A percentile compares a stretch with the other conserved stretches of the same genome.
Conservation (phyloP, 2,888 invertebrate genomes). For the Mamestra brassicae region DNA sequence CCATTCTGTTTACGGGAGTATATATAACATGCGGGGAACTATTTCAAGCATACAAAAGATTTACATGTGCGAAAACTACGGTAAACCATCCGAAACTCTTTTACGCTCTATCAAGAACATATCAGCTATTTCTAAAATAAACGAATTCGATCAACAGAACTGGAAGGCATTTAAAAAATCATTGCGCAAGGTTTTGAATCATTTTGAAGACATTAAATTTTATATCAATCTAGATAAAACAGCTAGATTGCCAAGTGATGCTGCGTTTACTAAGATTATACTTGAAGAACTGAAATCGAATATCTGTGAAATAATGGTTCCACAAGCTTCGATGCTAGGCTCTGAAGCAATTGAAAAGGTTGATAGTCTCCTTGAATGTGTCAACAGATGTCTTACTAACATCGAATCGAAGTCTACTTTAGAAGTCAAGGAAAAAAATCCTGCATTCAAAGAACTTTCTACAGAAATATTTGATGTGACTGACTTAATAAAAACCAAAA, state of each 20-base stretch:
- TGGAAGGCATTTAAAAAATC: constrained; percentile 80
- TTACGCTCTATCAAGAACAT: constrained; percentile 81
- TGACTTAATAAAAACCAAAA: constrained; percentile 61
- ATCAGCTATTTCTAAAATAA: constrained; percentile 62
- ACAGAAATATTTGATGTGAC: constrained; percentile 67
- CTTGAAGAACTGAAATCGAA: constrained; percentile 78
- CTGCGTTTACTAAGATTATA: constrained; percentile 84
- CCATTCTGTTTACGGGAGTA: constrained; percentile 88
- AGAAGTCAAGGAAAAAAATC: constrained; percentile 86
- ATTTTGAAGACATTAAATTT: constrained; percentile 88
- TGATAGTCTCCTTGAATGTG: constrained; percentile 61
- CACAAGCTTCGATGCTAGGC: constrained; percentile 61
- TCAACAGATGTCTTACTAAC: constrained; percentile 67
- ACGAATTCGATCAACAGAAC: constrained; percentile 62
- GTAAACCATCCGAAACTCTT: constrained; percentile 82
- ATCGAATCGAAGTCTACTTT: constrained; percentile 78
- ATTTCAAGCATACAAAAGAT: constrained; percentile 86
- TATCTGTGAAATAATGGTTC: constrained; percentile 70
- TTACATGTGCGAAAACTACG: constrained; percentile 86
- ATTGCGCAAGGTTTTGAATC: constrained; percentile 82
- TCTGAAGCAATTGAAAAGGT: constrained; percentile 61
- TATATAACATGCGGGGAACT: constrained; percentile 90
- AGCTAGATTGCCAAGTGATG: constrained; percentile 85
- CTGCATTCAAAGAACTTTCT: constrained; percentile 81
- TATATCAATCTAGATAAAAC: constrained; percentile 88